These are phyloP conservation scores for Phoxinus dragarum DNA, from an alignment of 2,797 vertebrate genomes.

Conservation along the genomic window DNA sequence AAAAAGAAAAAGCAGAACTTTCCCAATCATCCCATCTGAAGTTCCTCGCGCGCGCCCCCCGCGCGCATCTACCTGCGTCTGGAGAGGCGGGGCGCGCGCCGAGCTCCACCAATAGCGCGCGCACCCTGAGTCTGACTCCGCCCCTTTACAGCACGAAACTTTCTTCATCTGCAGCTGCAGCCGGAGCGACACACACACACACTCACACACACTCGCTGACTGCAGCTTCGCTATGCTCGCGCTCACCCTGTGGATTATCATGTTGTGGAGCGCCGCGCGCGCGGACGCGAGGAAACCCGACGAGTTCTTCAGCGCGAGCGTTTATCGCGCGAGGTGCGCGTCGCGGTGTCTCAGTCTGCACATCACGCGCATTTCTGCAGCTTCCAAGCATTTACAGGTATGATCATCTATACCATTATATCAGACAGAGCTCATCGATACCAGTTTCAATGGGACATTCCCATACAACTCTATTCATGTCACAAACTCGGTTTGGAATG, in stretches of 20 bases:
- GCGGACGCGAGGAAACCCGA: conserved; percentile 82
- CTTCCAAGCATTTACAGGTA: conserved; percentile 93
- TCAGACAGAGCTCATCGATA: not conserved
- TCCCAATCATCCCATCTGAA: not conserved
- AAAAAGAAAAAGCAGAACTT: not conserved
- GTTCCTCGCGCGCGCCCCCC: not conserved
- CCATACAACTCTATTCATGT: not conserved
- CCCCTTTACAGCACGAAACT: conserved; percentile 81
- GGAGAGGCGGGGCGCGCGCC: conserved; percentile 60
- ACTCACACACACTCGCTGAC: conserved; percentile 63
- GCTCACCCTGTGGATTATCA: conserved; percentile 84
- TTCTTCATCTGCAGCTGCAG: conserved; percentile 72
- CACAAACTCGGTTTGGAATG: not conserved
- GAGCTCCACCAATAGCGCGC: conserved; percentile 77
- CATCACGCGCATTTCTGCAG: conserved; percentile 95
- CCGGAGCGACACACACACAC: conserved; percentile 71
- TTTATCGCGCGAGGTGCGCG: conserved; percentile 89
- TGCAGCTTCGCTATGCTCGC: conserved; percentile 72
- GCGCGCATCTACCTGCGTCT: conserved; percentile 72
- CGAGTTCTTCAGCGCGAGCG: conserved; percentile 83
- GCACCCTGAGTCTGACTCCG: conserved; percentile 65
- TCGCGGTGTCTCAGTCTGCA: conserved; percentile 95
- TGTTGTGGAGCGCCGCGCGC: conserved; percentile 73
- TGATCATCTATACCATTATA: conserved; percentile 11
- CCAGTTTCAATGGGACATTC: not conserved